phyloP scores from a whole-genome alignment of 35 echinoderm and acorn worm genomes.

The Hemicentrotus pulcherrimus region DNA sequence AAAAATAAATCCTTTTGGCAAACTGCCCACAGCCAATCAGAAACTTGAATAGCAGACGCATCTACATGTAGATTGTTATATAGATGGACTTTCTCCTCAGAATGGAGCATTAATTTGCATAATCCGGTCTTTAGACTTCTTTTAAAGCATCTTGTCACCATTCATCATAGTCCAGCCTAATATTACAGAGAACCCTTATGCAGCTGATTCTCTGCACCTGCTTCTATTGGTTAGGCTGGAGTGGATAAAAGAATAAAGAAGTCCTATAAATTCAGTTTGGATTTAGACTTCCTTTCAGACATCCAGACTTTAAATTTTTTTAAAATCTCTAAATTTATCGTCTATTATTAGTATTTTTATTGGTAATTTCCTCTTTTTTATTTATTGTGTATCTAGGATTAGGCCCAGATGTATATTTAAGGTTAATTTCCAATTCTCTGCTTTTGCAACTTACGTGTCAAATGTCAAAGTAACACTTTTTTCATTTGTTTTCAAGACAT shows the following conservation, averaged over 20 bases:
- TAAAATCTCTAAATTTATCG: no score
- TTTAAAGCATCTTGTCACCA: neutral
- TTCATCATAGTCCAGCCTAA: neutral
- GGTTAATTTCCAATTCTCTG: no score
- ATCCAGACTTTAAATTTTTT: neutral
- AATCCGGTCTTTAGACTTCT: neutral
- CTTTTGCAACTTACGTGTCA: no score
- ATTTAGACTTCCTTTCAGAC: slow-evolving; percentile 9
- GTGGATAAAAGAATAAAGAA: neutral
- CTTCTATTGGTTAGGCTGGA: neutral
- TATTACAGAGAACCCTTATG: neutral
- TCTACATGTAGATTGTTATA: neutral
- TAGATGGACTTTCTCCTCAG: neutral
- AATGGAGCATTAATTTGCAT: neutral
- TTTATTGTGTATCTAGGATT: no score
- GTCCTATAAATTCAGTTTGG: neutral
- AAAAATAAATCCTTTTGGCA: neutral
- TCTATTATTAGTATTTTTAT: no score
- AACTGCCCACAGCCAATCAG: neutral
- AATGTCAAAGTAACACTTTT: no score
- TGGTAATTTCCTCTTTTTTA: no score
- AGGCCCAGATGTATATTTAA: no score
- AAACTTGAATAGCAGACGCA: neutral
- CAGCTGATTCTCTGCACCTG: neutral
- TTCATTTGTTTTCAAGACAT: no score